These are phyloP conservation scores for Spisula solida DNA, from an alignment of 2,888 invertebrate species.

Conservation along the genomic window DNA sequence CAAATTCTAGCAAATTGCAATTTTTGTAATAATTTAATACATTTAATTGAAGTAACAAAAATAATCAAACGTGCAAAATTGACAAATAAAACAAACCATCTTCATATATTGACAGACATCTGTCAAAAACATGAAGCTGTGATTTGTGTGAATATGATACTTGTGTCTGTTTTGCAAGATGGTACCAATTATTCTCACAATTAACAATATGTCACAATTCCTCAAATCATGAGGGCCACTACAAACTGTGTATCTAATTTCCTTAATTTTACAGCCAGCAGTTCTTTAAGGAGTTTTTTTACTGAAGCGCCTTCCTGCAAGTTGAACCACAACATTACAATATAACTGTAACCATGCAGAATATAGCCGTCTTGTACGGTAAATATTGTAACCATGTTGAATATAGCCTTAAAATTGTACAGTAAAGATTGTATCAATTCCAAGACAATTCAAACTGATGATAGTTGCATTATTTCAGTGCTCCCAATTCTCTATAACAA, in stretches of 20 bases:
- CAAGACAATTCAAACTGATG: too few species aligned
- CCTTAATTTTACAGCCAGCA: slow-evolving; percentile 6
- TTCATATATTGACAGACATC: slow-evolving; percentile 3
- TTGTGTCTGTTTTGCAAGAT: neutral
- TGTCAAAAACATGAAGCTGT: neutral
- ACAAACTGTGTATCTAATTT: slow-evolving; percentile 5
- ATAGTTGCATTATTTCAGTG: too few species aligned
- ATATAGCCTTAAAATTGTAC: too few species aligned
- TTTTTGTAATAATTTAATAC: too few species aligned
- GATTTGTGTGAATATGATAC: neutral
- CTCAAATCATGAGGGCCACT: slow-evolving; percentile 8
- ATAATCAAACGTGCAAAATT: neutral
- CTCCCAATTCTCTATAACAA: too few species aligned
- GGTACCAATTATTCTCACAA: slow-evolving; percentile 14
- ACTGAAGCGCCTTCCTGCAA: neutral
- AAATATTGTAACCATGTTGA: neutral
- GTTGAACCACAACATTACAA: neutral
- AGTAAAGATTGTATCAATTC: neutral
- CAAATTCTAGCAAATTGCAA: too few species aligned
- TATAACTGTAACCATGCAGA: too few species aligned
- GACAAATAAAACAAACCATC: neutral
- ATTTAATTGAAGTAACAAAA: neutral
- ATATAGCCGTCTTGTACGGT: too few species aligned
- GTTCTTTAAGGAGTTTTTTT: slow-evolving; percentile 7
- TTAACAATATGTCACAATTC: slow-evolving; percentile 22